These are phyloP conservation scores for Sebastes hubbsi DNA, from an alignment of 2,797 vertebrate species.

Conservation along the genomic window DNA sequence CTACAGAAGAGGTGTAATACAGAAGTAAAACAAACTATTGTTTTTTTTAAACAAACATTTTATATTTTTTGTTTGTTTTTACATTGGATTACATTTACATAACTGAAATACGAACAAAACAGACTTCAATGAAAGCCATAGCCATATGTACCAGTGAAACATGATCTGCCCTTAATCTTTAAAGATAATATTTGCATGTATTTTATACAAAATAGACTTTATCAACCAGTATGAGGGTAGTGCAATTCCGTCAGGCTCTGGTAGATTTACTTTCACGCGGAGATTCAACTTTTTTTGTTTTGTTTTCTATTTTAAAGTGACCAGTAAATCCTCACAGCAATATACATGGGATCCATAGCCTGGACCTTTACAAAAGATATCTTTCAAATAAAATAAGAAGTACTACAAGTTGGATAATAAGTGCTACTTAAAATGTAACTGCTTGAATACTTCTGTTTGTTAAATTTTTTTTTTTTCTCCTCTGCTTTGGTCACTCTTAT, in stretches of 20 bases:
- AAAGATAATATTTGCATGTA: constrained; percentile 82
- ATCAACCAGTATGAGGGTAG: constrained; percentile 79
- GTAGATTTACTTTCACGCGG: constrained; percentile 74
- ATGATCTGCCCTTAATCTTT: constrained; percentile 84
- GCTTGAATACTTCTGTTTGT: constrained; percentile 69
- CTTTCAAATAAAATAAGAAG: constrained; percentile 74
- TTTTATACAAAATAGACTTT: constrained; percentile 85
- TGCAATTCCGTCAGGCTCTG: constrained; percentile 81
- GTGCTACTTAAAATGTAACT: constrained; percentile 82
- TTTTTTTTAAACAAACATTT: constrained; percentile 76
- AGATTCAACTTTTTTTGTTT: constrained; percentile 49
- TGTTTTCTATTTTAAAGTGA: constrained; percentile 70
- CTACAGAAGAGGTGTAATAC: constrained; percentile 91
- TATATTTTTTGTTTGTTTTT: constrained; percentile 60
- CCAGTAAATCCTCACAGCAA: constrained; percentile 78
- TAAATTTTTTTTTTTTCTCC: constrained; percentile 14
- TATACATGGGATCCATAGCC: constrained; percentile 75
- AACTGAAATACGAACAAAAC: constrained; percentile 82
- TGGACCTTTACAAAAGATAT: constrained; percentile 77
- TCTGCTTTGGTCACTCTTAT: constrained; percentile 82
- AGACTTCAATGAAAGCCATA: constrained; percentile 82
- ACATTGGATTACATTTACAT: constrained; percentile 84
- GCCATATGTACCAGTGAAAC: constrained; percentile 82
- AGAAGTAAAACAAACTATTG: constrained; percentile 94
- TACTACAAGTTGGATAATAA: constrained; percentile 69